phyloP scores from a whole-genome alignment of 92 coral and sea anemone genomes.

The Siderastrea radians region DNA sequence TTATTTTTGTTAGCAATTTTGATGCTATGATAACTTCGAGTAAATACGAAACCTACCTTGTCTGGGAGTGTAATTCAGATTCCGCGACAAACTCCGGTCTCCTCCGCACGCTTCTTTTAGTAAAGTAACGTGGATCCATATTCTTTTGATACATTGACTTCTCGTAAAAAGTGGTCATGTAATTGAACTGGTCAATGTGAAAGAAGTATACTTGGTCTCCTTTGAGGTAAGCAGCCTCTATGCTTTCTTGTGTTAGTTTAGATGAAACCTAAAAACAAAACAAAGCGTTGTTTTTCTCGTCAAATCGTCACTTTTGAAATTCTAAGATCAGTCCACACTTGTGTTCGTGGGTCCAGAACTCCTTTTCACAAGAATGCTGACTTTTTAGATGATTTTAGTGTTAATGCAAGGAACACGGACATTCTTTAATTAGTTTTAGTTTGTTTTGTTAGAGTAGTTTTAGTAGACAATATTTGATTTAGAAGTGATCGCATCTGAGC shows the following conservation, averaged over 20 bases:
- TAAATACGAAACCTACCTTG: not conserved
- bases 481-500: no score
- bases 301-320: not conserved
- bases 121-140: not conserved
- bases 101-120: constrained; percentile 22
- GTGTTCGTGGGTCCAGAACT: no score
- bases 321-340: no score
- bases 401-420: no score
- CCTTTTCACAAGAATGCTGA: no score
- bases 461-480: no score
- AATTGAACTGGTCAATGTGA: not conserved
- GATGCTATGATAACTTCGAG: not conserved
- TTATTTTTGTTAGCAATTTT: not conserved
- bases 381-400: no score
- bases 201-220: not conserved
- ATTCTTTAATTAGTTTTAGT: no score
- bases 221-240: constrained; percentile 20
- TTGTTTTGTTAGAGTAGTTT: no score
- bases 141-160: constrained; percentile 24
- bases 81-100: constrained; percentile 11
- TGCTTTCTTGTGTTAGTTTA: constrained; percentile 5
- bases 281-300: not conserved
- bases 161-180: constrained; percentile 5
- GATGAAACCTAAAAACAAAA: not conserved
- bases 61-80: not conserved